Percentiles rank a stretch among this genome's conserved stretches.
Conservation (phyloP, 2,888 invertebrate genomes). For the Agapetus fuscipes region DNA sequence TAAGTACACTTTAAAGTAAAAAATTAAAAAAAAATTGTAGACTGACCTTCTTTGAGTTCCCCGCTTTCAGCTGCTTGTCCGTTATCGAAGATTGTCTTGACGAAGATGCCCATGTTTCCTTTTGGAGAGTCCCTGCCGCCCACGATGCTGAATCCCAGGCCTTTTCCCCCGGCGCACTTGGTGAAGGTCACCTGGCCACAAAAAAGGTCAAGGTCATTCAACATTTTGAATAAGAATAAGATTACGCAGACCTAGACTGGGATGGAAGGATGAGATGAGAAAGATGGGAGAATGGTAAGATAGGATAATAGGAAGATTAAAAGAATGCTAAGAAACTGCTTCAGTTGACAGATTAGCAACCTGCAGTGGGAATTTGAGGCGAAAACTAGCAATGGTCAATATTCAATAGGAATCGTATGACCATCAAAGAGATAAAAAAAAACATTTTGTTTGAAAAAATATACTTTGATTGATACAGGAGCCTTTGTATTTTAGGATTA, state of each 20-base stretch:
- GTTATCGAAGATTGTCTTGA: conserved; percentile 76
- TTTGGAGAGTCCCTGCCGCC: conserved; percentile 79
- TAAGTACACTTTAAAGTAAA: too few species aligned
- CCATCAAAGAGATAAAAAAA: too few species aligned
- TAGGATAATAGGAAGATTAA: too few species aligned
- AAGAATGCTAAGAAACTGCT: not conserved
- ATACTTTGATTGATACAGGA: too few species aligned
- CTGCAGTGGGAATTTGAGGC: too few species aligned
- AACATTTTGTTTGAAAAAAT: too few species aligned
- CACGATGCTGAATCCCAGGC: conserved; percentile 82
- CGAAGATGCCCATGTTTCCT: conserved; percentile 81
- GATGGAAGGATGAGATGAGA: not conserved
- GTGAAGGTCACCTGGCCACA: conserved; percentile 49
- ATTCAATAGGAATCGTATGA: too few species aligned
- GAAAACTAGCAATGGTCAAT: too few species aligned
- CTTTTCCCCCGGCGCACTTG: conserved; percentile 77
- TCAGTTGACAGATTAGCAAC: too few species aligned
- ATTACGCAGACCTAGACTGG: not conserved
- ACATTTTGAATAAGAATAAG: not conserved
- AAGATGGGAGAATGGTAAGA: not conserved
- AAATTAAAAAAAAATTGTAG: conserved; percentile 4
- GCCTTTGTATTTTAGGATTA: too few species aligned
- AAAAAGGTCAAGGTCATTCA: too few species aligned
- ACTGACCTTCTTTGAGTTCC: conserved; percentile 67
- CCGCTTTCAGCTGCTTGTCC: conserved; percentile 79